Percentiles rank a stretch among this genome's conserved stretches.
Conservation (phyloP, 2,113 vertebrate genomes). For the Paralichthys olivaceus region DNA sequence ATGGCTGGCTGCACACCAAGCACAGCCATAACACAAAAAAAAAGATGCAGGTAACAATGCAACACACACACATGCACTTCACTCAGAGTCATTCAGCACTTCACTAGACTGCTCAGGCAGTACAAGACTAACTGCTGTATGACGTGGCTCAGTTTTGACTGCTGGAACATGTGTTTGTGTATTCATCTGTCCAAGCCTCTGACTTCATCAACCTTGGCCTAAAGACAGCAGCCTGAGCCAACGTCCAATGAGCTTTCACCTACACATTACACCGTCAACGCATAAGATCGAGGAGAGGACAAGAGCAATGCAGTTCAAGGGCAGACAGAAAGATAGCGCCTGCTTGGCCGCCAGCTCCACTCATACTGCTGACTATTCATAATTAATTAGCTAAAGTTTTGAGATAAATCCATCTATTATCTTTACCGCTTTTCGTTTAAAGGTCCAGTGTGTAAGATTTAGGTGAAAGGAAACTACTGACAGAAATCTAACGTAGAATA, state of each 20-base stretch:
- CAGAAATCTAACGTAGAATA: too few species aligned
- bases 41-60: constrained; percentile 1
- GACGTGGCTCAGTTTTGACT: neutral
- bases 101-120: neutral
- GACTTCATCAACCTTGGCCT: constrained; percentile 24
- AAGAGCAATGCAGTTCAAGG: neutral
- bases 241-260: neutral
- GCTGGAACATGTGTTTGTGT: neutral
- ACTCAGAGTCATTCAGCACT: neutral
- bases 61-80: neutral
- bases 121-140: neutral
- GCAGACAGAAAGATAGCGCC: neutral
- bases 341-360: neutral
- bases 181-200: neutral
- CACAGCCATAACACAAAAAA: constrained; percentile 30
- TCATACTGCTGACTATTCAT: neutral
- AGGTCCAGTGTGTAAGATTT: too few species aligned
- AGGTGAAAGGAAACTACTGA: too few species aligned
- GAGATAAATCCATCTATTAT: too few species aligned
- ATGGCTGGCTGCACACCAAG: constrained; percentile 5
- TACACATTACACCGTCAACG: neutral
- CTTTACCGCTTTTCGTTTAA: too few species aligned
- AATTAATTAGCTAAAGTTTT: too few species aligned
- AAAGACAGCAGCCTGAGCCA: neutral
- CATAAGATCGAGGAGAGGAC: neutral